A percentile compares a stretch with the other conserved stretches of the same genome.
Conservation (phyloP, 2,797 vertebrate genomes). For the Chiloscyllium punctatum region DNA sequence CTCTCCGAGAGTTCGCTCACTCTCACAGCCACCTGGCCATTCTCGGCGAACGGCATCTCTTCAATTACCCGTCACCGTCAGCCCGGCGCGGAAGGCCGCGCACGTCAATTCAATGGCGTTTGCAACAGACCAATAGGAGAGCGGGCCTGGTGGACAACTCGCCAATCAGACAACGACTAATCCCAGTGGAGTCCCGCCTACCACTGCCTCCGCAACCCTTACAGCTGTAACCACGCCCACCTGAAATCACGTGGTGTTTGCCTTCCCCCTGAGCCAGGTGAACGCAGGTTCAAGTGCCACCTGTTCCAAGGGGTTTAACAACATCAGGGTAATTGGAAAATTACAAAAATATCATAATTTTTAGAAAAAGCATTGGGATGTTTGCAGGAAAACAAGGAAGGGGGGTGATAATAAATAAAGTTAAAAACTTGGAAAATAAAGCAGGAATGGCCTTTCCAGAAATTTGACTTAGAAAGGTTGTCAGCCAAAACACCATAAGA, state of each 20-base stretch:
- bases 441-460: background rate
- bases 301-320: too few relatives aligned
- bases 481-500: too few relatives aligned
- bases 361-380: background rate
- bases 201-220: background rate
- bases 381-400: background rate
- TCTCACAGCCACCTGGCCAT: background rate
- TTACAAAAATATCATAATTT: background rate
- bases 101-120: background rate
- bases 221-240: background rate
- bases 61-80: too few relatives aligned
- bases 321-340: too few relatives aligned
- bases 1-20: background rate
- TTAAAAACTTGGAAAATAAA: background rate
- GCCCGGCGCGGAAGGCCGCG: background rate
- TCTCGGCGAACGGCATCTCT: background rate
- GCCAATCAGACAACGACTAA: background rate
- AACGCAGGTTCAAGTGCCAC: too few relatives aligned
- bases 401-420: background rate
- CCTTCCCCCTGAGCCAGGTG: too few relatives aligned
- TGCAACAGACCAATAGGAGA: background rate
- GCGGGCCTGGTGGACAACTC: rapidly evolving
- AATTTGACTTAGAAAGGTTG: background rate
- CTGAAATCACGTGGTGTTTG: background rate
- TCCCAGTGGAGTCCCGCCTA: background rate